phyloP scores from a whole-genome alignment of 2,113 vertebrate species.

The Tenebrosternarchus preto region DNA sequence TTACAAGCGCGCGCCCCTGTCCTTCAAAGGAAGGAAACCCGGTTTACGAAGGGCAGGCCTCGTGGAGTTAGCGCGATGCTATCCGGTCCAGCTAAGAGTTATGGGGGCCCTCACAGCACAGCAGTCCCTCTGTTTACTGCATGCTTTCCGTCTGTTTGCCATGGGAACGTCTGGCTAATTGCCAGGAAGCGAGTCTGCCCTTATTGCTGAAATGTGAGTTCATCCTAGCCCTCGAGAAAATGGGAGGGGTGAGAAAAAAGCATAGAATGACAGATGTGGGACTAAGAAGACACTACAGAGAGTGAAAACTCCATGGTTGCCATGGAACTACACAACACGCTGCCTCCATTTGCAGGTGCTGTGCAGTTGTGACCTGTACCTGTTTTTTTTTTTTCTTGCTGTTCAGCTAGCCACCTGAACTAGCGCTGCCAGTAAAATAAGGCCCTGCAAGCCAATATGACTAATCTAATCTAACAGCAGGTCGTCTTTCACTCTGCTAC shows the following conservation, averaged over 20 bases:
- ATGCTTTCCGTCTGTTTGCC: slow-evolving; percentile 33
- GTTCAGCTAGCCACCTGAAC: too few relatives aligned
- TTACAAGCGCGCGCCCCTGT: slow-evolving; percentile 37
- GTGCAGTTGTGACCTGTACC: neutral
- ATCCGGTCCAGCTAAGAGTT: slow-evolving; percentile 51
- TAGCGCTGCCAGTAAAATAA: neutral
- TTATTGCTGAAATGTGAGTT: slow-evolving; percentile 42
- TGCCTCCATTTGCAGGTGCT: too few relatives aligned
- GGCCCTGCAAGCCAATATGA: neutral
- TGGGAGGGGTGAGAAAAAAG: slow-evolving; percentile 17
- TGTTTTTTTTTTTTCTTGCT: neutral
- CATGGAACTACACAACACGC: too few relatives aligned
- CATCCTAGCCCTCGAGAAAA: slow-evolving; percentile 49
- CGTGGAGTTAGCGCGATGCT: slow-evolving; percentile 50
- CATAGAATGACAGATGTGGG: neutral
- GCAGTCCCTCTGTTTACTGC: slow-evolving; percentile 57
- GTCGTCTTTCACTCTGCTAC: neutral
- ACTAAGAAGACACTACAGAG: slow-evolving; percentile 32
- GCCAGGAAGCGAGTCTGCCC: slow-evolving; percentile 56
- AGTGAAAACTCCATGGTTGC: slow-evolving; percentile 16
- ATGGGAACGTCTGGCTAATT: slow-evolving; percentile 62
- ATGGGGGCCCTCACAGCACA: slow-evolving; percentile 45
- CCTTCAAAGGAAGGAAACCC: slow-evolving; percentile 54
- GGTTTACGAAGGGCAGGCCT: slow-evolving; percentile 53
- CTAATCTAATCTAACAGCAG: neutral